Evolutionary conservation across 1,140 invertebrate genomes (phyloP), one percentile per base, ranked within the genome.

Genomic region (Holotrichia oblita): DNA sequence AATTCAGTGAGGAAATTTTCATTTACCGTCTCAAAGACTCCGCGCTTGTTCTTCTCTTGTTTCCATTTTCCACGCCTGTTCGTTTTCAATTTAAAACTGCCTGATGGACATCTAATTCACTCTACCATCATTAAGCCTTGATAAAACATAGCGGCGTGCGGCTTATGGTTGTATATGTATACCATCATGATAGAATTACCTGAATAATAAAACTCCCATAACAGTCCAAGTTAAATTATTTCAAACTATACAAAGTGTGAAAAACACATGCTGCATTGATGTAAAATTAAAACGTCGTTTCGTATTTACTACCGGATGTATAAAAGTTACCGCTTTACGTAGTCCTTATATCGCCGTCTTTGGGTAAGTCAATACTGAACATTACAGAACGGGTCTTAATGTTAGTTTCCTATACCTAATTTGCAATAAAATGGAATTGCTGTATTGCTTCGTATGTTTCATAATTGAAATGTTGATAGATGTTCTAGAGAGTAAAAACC

Each of bases 61-160:
- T n/a, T 55, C 48, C 17, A 55, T 55, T 55, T 55, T 17, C 48
- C 48, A 55, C 48, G 48, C 48, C 48, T 55, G 48, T 55, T 14
- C 48, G 6, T 55, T 55, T 55, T 55, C 48, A 55, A 55, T 55
- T 55, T 55, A 55, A 17, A 6, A 6, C 12, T 10, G 17, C 48
- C 6, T 55, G 48, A 55, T 55, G 48, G 14, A 17, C 48, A 17
- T n/a, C 48, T 55, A 55, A 55, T 55, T 55, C 48, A 6, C 48
- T n/a, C 14, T 17, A n/a, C n/a, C 14, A 55, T 55, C 48, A 55
- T 55, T 55, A 55, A 55, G 48, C 14, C 48, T 17, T 55, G 48
- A 55, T 55, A 14, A 17, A 55, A 55, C 48, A 4, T n/a, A 34
- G 27, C 48, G 48, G 14, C 48, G 48, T 17, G 12, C n/a, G 48